phyloP scores from a whole-genome alignment of 2,888 invertebrate genomes.

The Platerodrilus igneus region DNA sequence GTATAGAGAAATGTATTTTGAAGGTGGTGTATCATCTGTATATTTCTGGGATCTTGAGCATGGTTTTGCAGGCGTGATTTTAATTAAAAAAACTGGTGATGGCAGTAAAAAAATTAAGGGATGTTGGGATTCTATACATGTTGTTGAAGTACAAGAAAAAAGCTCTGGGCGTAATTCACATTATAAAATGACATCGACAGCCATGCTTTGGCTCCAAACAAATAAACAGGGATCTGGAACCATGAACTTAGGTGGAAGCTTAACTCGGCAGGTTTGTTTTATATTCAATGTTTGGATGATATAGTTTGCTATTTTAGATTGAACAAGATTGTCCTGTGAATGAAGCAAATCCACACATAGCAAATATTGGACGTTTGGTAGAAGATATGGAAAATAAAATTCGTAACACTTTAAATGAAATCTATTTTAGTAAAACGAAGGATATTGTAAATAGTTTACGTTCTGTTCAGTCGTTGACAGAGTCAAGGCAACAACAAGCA shows the following conservation, averaged over 20 bases:
- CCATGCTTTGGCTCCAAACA: slow-evolving; percentile 99
- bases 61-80: slow-evolving; percentile 96
- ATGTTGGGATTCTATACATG: slow-evolving; percentile 99
- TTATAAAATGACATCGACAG: slow-evolving; percentile 98
- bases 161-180: slow-evolving; percentile 90
- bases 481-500: slow-evolving; percentile 77
- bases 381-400: slow-evolving; percentile 99
- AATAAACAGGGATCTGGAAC: slow-evolving; percentile 95
- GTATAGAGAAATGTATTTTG: slow-evolving; percentile 98
- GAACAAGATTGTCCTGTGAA: slow-evolving; percentile 88
- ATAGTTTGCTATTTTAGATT: slow-evolving; percentile 51
- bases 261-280: slow-evolving; percentile 81
- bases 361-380: slow-evolving; percentile 97
- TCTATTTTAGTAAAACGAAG: slow-evolving; percentile 98
- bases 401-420: slow-evolving; percentile 94
- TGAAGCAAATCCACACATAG: slow-evolving; percentile 94
- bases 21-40: slow-evolving; percentile 98
- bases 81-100: slow-evolving; percentile 98
- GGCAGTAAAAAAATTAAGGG: slow-evolving; percentile 98
- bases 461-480: slow-evolving; percentile 73
- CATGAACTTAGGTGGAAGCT: slow-evolving; percentile 97
- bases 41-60: slow-evolving; percentile 99
- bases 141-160: slow-evolving; percentile 97
- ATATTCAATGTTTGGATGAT: slow-evolving; percentile 4
- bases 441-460: slow-evolving; percentile 91